Base-by-base conservation (phyloP, 2,113 vertebrate species). In the Aspiorhynchus laticeps region DNA sequence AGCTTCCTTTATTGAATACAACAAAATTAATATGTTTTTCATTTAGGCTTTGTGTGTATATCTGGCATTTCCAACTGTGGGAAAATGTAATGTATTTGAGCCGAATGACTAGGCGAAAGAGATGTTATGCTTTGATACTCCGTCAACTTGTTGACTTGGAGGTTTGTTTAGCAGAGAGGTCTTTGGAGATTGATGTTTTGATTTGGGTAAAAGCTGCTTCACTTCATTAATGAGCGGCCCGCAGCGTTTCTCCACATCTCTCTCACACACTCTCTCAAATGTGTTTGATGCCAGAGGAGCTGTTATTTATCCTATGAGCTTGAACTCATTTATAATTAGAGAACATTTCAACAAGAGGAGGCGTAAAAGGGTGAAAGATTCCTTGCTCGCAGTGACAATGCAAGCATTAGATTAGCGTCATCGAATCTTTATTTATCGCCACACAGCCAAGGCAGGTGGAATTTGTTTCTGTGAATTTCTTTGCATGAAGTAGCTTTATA, bases 11-110 rank as follows among this genome's bases (percentile, higher is more conserved):
- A 85, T 84, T 56, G 59, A 90, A 87, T 73, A 71, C 69, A 81
- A 38, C 48, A 38, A 79, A 86, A 89, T 92, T 88, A 84, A 87
- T 87, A 84, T 26, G 75, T 86, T 82, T 87, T 88, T 80, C 79
- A 87, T 90, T 69, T 88, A 77, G 41, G 61, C 69, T 80, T 61
- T 76, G 75, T 31, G 6, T 79, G 63, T 79, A 67, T 80, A 84
- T 82, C 43, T 85, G 38, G 7, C 31, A 19, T 75, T 80, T 85
- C 67, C 75, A 71, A 76, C 48, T 80, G 87, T 83, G 87, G 69
- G 36, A 51, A 12, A 75, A 28, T 8, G 38, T 65, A 83, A 69
- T 38, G 74, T 36, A 80, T 88, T 86, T 83, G 74, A 33, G 21
- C 75, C 8, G 14, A 76, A 43, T 33, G 86, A 28, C 28, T 85